Evolutionary conservation across 23 tunicate genomes (phyloP).

Genomic region (Ciona savignyi): DNA sequence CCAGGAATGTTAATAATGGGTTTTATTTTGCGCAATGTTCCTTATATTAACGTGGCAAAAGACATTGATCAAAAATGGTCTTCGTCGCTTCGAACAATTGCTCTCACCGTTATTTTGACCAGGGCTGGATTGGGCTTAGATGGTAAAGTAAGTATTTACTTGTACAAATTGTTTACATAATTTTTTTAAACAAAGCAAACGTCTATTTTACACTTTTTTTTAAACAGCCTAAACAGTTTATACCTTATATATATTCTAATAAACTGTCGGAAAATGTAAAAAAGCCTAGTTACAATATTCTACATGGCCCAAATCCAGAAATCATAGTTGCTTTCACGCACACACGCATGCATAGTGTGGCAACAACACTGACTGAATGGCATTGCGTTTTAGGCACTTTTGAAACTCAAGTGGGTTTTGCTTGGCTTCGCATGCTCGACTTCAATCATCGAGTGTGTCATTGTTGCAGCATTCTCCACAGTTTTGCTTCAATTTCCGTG

Average conservation of each 20-base stretch:
- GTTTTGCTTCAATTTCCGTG: conserved; percentile 21
- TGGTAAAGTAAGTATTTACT: conserved; percentile 22
- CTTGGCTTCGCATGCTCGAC: conserved; percentile 28
- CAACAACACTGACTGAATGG: too few species aligned
- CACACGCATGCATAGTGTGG: too few species aligned
- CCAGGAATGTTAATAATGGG: conserved; percentile 49
- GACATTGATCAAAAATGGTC: conserved; percentile 33
- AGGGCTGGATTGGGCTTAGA: conserved; percentile 43
- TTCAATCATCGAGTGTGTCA: conserved; percentile 16
- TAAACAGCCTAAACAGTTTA: too few species aligned
- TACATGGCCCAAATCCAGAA: too few species aligned
- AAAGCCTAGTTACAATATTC: too few species aligned
- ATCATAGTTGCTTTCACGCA: too few species aligned
- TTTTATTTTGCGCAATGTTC: too few species aligned
- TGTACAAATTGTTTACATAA: too few species aligned
- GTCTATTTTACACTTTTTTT: too few species aligned
- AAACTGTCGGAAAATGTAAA: too few species aligned
- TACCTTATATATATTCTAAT: too few species aligned
- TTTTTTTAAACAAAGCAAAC: too few species aligned
- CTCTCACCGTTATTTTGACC: conserved; percentile 27
- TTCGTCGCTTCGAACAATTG: conserved; percentile 32
- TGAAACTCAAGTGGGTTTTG: conserved; percentile 27
- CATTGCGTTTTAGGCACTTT: conserved; percentile 22
- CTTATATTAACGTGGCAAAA: conserved; percentile 21
- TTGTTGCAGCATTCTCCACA: conserved; percentile 30